phyloP scores from a whole-genome alignment of 2,888 invertebrate genomes.

The Elysia crispata region DNA sequence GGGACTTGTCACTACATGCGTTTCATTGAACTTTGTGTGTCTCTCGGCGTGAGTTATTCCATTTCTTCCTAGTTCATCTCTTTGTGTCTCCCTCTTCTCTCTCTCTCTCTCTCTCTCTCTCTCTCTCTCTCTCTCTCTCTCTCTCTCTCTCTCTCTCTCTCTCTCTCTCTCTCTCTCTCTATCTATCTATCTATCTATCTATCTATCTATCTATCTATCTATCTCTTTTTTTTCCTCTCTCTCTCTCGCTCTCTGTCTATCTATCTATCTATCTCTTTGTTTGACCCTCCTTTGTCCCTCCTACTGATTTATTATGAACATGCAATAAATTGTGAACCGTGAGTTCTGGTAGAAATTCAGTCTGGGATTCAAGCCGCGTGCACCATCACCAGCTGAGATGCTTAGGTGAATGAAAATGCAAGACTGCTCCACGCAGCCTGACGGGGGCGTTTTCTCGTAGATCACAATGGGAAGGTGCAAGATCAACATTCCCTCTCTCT shows the following conservation, averaged over 20 bases:
- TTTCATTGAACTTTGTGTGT: background rate
- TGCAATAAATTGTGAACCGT: too few species aligned
- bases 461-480: too few species aligned
- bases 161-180: constrained; percentile 22
- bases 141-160: constrained; percentile 20
- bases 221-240: background rate
- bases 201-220: background rate
- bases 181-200: background rate
- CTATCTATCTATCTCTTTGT: background rate
- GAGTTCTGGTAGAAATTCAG: too few species aligned
- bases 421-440: too few species aligned
- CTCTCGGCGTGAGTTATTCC: background rate
- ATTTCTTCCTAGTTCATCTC: background rate
- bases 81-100: background rate
- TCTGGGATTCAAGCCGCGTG: too few species aligned
- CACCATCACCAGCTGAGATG: too few species aligned
- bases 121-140: constrained; percentile 13
- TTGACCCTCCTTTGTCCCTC: background rate
- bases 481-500: too few species aligned
- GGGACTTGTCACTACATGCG: background rate
- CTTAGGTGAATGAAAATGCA: too few species aligned
- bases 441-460: too few species aligned
- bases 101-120: constrained; percentile 10
- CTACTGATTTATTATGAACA: background rate
- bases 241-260: background rate